A percentile compares a stretch with the other conserved stretches of the same genome.
These are phyloP conservation scores for Cosmia pyralina DNA, from an alignment of 2,888 invertebrate genomes.

Conservation along the genomic window DNA sequence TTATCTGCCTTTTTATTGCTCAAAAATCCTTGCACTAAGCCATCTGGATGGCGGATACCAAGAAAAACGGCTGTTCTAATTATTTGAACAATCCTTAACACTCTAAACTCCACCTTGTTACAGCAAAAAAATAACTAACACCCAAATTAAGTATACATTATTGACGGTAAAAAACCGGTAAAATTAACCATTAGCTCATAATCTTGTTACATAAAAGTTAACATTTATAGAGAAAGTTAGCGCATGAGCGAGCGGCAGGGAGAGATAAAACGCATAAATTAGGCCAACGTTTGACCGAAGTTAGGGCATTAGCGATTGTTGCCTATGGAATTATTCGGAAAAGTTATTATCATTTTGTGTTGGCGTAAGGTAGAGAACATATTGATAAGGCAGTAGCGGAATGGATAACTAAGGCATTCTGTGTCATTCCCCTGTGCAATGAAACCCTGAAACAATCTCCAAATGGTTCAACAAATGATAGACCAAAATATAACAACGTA, in stretches of 20 bases:
- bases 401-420: background rate
- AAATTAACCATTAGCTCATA: slow-evolving; percentile 55
- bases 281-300: slow-evolving; percentile 77
- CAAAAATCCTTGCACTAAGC: background rate
- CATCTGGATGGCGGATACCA: no score
- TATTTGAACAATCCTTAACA: background rate
- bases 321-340: slow-evolving; percentile 68
- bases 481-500: background rate
- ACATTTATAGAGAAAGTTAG: slow-evolving; percentile 63
- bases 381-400: slow-evolving; percentile 31
- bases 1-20: no score
- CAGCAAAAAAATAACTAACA: slow-evolving; percentile 30
- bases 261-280: slow-evolving; percentile 79
- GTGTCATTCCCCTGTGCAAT: background rate
- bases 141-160: slow-evolving; percentile 37
- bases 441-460: background rate
- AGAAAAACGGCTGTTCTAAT: background rate
- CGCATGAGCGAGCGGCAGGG: slow-evolving; percentile 60
- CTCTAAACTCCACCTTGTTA: slow-evolving; percentile 3
- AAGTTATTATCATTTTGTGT: slow-evolving; percentile 74
- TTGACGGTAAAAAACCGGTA: slow-evolving; percentile 38
- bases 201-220: slow-evolving; percentile 61
- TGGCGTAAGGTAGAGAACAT: slow-evolving; percentile 32
- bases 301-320: slow-evolving; percentile 75
- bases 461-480: background rate